Base-by-base conservation (phyloP, 2,797 vertebrate genomes). In the Crenichthys baileyi region DNA sequence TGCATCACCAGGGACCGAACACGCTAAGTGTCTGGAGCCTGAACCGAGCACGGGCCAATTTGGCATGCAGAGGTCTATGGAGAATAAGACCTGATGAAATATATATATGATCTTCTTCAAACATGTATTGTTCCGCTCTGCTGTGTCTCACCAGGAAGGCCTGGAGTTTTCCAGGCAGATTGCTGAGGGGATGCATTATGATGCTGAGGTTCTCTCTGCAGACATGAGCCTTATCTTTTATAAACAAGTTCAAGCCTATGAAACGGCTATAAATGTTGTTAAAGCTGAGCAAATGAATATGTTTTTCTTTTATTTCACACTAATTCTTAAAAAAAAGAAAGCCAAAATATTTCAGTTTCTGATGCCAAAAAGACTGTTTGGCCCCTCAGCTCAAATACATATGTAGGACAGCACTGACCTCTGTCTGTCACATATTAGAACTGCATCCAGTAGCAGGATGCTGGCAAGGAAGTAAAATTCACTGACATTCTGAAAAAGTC, bases 81-180 rank as follows among this genome's bases (percentile, higher is more conserved):
- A 95, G 95, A 94, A 94, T 94, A 94, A 87, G 41, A 90, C 84
- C 91, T 92, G 91, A 95, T 96, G 92, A 96, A 96, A 96, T 95
- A 96, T 96, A 95, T 94, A 96, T 95, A 94, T 94, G 93, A 95
- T 95, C 94, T 92, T 95, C 92, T 93, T 95, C 92, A 94, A 95
- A 95, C 93, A 93, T 95, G 93, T 92, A 95, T 95, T 95, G 94
- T 95, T 96, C 93, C 83, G 77, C 90, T 60, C 92, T 89, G 84
- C 90, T 94, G 93, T 94, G 94, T 92, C 91, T 94, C 92, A 92
- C 93, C 92, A 93, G 90, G 81, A 92, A 72, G 89, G 85, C 90
- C 88, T 88, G 87, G 91, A 86, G 87, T 92, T 78, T 88, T 86
- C 83, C 85, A 86, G 86, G 88, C 79, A 89, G 70, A 75, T 71